Evolutionary conservation across 2,888 invertebrate genomes (phyloP), one percentile per base, ranked within the genome.

Genomic region (Geotrupes spiniger): DNA sequence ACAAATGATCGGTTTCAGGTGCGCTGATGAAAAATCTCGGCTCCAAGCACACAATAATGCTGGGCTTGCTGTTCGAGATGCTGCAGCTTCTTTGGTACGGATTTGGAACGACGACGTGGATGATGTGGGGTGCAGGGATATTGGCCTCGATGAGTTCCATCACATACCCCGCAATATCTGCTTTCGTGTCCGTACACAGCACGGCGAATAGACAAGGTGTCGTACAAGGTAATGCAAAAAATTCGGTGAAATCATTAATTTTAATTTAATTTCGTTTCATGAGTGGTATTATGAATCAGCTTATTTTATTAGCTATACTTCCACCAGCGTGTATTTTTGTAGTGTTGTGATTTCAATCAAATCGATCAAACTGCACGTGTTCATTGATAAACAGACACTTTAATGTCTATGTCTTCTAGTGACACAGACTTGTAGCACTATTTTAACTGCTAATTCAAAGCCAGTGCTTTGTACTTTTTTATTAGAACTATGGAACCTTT

Each of bases 111-210:
- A 89, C 93, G 65, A 89, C 87, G 55, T 97, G 96, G 96, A 95
- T 99, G 90, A 97, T 99, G 94, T 99, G 99, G 99, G 89, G 92
- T 28, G 98, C 98, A 6, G 99, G 99, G 44, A 84, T 95, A 58
- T 78, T 99, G 58, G 98, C 98, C 27, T 93, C 97, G 9, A 82
- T 98, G 61, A 95, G 94, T 53, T 94, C 94, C 58, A 88, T 99
- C 62, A 97, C 97, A 2, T 99, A 99, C 78, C 99, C 99, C 26
- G 96, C 98, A 45, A 98, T 99, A 68, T 95, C 95, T 73, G 93
- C 98, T 27, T 99, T 96, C 75, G 97, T 97, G 45, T 97, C 97
- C 9, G 91, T 96, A 67, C 95, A 97, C 75, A 94, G 97, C 56
- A 89, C 94, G 66, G 89, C 92, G n/a, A 98, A 99, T 74, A 87